A percentile compares a stretch with the other conserved stretches of the same genome.
Conservation (phyloP, 1,140 invertebrate genomes). For the Dreissena rostriformis region DNA sequence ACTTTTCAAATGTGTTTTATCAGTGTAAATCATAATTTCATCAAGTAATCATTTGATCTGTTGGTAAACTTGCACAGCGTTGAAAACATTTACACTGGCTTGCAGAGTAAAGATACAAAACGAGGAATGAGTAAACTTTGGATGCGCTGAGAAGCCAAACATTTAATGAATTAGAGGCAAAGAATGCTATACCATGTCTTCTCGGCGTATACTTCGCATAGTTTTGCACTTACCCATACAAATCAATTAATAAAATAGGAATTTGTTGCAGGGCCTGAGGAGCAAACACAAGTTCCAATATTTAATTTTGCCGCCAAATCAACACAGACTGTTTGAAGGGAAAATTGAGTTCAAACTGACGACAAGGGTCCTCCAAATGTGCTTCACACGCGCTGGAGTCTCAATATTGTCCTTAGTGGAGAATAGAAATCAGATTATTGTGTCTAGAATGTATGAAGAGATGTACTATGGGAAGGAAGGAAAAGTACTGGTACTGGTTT, state of each 20-base stretch:
- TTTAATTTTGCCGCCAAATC: conserved; percentile 25
- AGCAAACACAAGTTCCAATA: conserved; percentile 17
- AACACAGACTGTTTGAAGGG: conserved; percentile 3
- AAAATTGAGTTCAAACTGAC: neutral
- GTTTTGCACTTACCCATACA: neutral
- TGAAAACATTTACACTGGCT: conserved; percentile 49
- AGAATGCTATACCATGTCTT: no score
- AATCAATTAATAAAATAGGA: conserved; percentile 48
- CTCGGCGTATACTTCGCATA: no score
- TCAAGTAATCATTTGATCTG: conserved; percentile 10
- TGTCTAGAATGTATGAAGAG: no score
- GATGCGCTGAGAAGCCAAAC: neutral
- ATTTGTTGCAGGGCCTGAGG: conserved; percentile 23
- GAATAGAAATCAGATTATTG: no score
- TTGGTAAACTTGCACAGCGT: conserved; percentile 49
- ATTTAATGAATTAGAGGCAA: no score
- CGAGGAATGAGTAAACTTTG: conserved; percentile 32
- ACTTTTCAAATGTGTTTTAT: conserved; percentile 51
- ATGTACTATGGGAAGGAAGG: no score
- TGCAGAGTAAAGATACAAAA: conserved; percentile 49
- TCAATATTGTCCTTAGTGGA: no score
- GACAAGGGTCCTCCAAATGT: no score
- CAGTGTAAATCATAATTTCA: conserved; percentile 29
- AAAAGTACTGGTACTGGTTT: no score
- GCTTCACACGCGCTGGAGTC: no score